Conservation (phyloP, 1,140 invertebrate genomes). For the Telenomus remus region DNA sequence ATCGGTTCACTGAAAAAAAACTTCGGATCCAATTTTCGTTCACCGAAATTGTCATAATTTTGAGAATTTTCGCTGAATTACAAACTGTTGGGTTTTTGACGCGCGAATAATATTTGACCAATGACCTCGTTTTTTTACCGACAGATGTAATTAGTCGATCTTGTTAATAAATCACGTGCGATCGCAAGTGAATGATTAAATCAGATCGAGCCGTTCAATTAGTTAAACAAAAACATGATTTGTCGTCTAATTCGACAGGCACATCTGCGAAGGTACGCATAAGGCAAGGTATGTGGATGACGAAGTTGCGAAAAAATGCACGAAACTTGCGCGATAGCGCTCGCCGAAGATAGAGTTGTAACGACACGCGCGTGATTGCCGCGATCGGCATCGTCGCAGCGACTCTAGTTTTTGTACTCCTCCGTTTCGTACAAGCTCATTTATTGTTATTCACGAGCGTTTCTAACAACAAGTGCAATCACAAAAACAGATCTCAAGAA, state of each 20-base stretch:
- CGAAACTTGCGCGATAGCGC: slow-evolving; percentile 42
- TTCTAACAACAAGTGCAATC: slow-evolving; percentile 4
- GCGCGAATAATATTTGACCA: too few species aligned
- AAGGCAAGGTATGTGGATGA: slow-evolving; percentile 53
- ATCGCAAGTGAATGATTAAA: not conserved
- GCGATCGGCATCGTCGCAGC: slow-evolving; percentile 46
- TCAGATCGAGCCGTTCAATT: slow-evolving; percentile 2
- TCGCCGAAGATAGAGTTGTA: slow-evolving; percentile 56
- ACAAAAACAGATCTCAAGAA: too few species aligned
- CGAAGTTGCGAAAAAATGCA: slow-evolving; percentile 37
- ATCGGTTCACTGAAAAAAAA: slow-evolving; percentile 16
- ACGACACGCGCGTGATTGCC: slow-evolving; percentile 36
- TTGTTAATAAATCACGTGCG: not conserved
- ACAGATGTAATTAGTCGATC: not conserved
- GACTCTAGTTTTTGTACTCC: slow-evolving; percentile 58
- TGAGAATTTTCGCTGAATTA: too few species aligned
- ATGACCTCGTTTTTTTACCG: not conserved
- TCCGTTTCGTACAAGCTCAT: slow-evolving; percentile 28
- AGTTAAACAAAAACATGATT: not conserved
- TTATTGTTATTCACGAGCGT: slow-evolving; percentile 23
- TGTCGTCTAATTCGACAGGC: slow-evolving; percentile 18
- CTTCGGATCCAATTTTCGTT: not conserved
- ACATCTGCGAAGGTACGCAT: slow-evolving; percentile 31
- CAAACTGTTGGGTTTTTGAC: too few species aligned
- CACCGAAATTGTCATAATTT: too few species aligned